These are phyloP conservation scores for Geococcyx californianus DNA, from an alignment of 2,113 vertebrate genomes.

Conservation along the genomic window DNA sequence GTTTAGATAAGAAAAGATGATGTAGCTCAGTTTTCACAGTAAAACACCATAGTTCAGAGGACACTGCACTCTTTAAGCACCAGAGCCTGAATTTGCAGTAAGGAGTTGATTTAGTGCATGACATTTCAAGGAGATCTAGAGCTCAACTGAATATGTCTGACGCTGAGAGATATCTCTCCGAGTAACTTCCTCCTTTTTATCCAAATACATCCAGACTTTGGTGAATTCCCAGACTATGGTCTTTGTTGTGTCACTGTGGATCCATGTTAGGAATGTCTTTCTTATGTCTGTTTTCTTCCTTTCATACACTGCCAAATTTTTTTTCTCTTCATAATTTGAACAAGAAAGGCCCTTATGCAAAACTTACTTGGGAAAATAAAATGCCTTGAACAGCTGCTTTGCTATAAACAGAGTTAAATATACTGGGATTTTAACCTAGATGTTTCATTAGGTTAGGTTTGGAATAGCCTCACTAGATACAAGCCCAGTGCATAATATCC, in stretches of 20 bases:
- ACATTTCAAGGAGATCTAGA: background rate
- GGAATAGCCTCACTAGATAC: background rate
- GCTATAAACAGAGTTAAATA: constrained; percentile 33
- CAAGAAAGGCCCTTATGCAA: constrained; percentile 7
- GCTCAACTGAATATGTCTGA: background rate
- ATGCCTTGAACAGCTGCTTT: constrained; percentile 37
- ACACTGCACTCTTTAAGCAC: background rate
- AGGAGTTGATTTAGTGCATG: background rate
- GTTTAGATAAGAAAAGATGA: background rate
- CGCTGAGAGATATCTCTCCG: background rate
- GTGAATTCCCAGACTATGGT: background rate
- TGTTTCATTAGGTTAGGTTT: background rate
- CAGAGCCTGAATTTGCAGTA: background rate
- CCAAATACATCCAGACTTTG: constrained; percentile 6
- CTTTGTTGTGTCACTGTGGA: constrained; percentile 27
- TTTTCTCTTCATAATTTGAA: background rate
- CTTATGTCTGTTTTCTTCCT: constrained; percentile 40
- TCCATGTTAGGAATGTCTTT: constrained; percentile 57
- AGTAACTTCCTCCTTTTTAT: constrained; percentile 24
- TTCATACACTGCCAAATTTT: constrained; percentile 2
- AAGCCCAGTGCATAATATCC: background rate
- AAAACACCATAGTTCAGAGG: background rate
- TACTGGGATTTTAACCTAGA: background rate
- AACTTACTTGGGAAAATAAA: constrained; percentile 40
- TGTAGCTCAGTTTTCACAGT: background rate